These are phyloP conservation scores for Myzus persicae DNA, from an alignment of 1,140 invertebrate genomes.

Conservation along the genomic window DNA sequence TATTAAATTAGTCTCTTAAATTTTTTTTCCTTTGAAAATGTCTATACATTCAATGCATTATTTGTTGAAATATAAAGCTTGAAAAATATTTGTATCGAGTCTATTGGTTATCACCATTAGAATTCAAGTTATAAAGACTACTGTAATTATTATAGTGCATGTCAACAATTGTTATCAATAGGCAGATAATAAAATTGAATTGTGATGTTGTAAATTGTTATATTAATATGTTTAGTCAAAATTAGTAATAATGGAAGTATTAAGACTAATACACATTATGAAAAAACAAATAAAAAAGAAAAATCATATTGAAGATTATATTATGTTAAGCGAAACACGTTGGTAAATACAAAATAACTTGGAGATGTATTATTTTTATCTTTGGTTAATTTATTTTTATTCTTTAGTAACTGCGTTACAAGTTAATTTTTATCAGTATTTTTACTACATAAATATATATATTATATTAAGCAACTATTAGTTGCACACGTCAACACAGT, in stretches of 20 bases:
- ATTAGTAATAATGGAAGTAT: background rate
- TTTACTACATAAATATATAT: background rate
- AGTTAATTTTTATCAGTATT: background rate
- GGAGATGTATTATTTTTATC: too few relatives aligned
- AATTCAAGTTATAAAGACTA: background rate
- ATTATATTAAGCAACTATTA: background rate
- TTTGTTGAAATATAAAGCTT: too few relatives aligned
- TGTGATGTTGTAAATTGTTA: background rate
- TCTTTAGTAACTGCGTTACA: background rate
- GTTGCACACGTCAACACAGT: background rate
- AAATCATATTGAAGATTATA: background rate
- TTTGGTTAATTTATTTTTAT: background rate
- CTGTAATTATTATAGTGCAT: background rate
- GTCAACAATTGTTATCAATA: background rate
- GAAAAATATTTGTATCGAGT: too few relatives aligned
- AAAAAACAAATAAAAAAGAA: too few relatives aligned
- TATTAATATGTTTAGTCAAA: background rate
- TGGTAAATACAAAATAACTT: background rate
- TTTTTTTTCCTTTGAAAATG: background rate
- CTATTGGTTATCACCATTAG: background rate
- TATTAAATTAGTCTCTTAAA: background rate
- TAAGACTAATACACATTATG: background rate
- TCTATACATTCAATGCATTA: too few relatives aligned
- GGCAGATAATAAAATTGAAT: background rate
- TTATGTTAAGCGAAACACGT: background rate